Evolutionary conservation across 2,888 invertebrate species (phyloP), one percentile per base, ranked within the genome.

Genomic region (Melieria omissa): DNA sequence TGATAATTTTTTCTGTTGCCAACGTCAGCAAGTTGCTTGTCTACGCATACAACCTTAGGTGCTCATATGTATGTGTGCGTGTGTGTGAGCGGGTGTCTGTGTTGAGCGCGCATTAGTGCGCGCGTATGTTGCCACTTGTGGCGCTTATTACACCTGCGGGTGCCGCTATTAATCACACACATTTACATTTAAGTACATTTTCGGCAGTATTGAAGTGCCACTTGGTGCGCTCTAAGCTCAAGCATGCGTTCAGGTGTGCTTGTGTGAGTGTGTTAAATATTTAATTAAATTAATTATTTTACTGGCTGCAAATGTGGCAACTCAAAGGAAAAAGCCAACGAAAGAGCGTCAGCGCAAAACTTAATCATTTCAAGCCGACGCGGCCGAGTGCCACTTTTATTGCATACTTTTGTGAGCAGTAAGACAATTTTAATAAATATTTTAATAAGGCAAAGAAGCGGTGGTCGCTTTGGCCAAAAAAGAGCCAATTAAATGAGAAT

Each of bases 201-300:
- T 54, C 64, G 14, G 29, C 57, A 57, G 29, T 47, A 49, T 16
- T 41, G 45, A 14, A 45, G 62, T 46, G 61, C 10, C n/a, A 14
- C 16, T 16, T 0, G 16, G 42, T 44, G 41, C 44, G 44, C 29
- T 29, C 29, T 29, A 29, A 29, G 2, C 29, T 29, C 29, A 29
- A 29, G 29, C 29, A 29, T 29, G 29, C 2, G n/a, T 45, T 63
- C 3, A 41, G 14, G 29, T 49, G 16, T 14, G 9, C 0, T 0
- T 8, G n/a, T 42, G 6, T 42, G 54, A 7, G 52, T 16, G 63
- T 14, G 7, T 12, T 47, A 14, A 44, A 54, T 65, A 65, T 65
- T 54, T 65, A 65, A 65, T 65, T 65, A 65, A 65, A 49, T 54
- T 64, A 65, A 65, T 65, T 65, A 54, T 65, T 65, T 65, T 65